Evolutionary conservation across 1,140 invertebrate genomes (phyloP).

Genomic region (Goniozus legneri): DNA sequence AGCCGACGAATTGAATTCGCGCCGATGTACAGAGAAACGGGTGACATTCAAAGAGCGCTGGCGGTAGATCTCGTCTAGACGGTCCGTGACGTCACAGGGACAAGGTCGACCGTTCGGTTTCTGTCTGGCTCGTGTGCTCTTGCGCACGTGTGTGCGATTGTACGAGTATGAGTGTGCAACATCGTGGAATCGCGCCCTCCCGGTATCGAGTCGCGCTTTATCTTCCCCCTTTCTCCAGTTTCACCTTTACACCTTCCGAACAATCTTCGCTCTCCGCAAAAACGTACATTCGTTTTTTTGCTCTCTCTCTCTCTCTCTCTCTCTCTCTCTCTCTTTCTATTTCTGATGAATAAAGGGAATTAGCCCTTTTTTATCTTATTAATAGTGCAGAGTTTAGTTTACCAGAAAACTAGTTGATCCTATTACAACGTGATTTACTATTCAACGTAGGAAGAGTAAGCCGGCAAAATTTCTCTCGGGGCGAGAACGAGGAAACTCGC

Average conservation of each 20-base stretch:
- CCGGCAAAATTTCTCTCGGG: too few species aligned
- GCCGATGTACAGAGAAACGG: conserved; percentile 25
- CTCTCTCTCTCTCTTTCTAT: conserved; percentile 6
- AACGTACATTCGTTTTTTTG: too few species aligned
- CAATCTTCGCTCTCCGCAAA: too few species aligned
- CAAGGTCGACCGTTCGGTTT: conserved; percentile 38
- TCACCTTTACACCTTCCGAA: too few species aligned
- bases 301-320: conserved; percentile 12
- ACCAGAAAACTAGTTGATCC: too few species aligned
- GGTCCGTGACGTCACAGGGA: conserved; percentile 34
- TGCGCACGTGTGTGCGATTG: not conserved
- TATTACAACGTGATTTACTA: too few species aligned
- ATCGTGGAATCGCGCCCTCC: not conserved
- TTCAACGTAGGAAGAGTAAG: too few species aligned
- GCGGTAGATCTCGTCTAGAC: conserved; percentile 37
- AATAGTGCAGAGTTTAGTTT: too few species aligned
- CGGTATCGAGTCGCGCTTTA: not conserved
- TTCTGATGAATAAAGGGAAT: too few species aligned
- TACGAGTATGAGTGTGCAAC: not conserved
- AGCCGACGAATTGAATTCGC: conserved; percentile 35
- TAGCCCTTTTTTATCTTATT: too few species aligned
- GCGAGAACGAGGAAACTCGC: too few species aligned
- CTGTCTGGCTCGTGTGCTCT: conserved; percentile 17
- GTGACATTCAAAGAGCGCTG: conserved; percentile 32
- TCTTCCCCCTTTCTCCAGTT: not conserved